Percentiles rank a stretch among this genome's conserved stretches.
Conservation (phyloP, 2,888 invertebrate genomes). For the Apomyelois bistriatella region DNA sequence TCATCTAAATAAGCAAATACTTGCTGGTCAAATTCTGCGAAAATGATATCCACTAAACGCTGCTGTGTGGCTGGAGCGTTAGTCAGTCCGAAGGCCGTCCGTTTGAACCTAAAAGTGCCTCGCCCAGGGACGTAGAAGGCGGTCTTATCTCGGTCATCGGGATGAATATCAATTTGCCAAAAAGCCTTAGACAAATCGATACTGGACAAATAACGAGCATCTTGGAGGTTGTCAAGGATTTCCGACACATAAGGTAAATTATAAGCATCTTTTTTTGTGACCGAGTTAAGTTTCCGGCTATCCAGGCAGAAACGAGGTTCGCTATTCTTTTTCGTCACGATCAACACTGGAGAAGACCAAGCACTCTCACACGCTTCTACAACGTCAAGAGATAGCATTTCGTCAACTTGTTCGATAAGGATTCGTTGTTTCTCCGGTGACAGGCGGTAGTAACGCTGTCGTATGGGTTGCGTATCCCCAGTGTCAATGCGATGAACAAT, state of each 20-base stretch:
- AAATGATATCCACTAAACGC: not conserved
- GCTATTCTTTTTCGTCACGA: constrained; percentile 21
- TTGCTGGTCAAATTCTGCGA: not conserved
- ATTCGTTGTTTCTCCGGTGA: constrained; percentile 21
- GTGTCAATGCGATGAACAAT: constrained; percentile 20
- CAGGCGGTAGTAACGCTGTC: constrained; percentile 15
- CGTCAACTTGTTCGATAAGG: constrained; percentile 9
- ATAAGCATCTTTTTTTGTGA: constrained; percentile 11
- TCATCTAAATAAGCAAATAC: not conserved
- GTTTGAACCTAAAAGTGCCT: not conserved
- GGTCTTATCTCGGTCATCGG: not conserved
- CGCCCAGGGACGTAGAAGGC: not conserved
- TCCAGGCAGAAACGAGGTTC: constrained; percentile 24
- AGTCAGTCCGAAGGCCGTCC: not conserved
- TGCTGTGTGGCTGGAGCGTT: not conserved
- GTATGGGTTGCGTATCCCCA: constrained; percentile 3
- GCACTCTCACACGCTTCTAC: constrained; percentile 19
- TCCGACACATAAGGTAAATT: constrained; percentile 26
- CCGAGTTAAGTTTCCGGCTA: constrained; percentile 23
- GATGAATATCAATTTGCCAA: constrained; percentile 22
- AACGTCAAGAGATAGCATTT: constrained; percentile 11
- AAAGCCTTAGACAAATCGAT: constrained; percentile 26
- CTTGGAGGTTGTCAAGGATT: constrained; percentile 28
- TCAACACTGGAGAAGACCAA: constrained; percentile 20
- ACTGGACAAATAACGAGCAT: constrained; percentile 25